phyloP scores from a whole-genome alignment of 2,797 vertebrate genomes.

The Calcarius lapponicus region DNA sequence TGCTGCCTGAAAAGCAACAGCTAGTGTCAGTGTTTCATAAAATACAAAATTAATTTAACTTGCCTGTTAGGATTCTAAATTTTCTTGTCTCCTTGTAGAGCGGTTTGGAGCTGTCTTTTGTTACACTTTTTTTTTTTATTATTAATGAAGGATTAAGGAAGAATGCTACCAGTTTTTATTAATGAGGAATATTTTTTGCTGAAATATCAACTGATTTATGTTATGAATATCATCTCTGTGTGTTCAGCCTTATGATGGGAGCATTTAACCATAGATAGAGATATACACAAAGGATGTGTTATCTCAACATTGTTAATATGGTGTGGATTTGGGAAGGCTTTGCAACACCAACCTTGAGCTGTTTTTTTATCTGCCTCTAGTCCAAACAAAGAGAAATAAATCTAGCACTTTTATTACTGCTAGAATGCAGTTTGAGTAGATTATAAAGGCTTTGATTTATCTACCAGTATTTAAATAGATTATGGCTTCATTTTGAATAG shows the following conservation, averaged over 20 bases:
- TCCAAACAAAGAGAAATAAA: not conserved
- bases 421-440: not conserved
- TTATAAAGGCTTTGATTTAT: slow-evolving; percentile 11
- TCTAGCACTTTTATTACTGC: not conserved
- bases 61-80: not conserved
- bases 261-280: not conserved
- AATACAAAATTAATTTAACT: not conserved
- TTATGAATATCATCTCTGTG: not conserved
- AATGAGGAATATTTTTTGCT: not conserved
- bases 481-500: not conserved
- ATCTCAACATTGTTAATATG: not conserved
- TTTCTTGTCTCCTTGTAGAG: not conserved
- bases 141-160: not conserved
- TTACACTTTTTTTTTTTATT: not conserved
- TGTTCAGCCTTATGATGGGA: not conserved
- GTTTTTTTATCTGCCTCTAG: not conserved
- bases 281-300: not conserved
- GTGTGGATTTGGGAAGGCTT: not conserved
- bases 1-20: slow-evolving; percentile 36
- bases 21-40: not conserved
- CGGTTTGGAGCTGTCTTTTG: not conserved
- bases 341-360: not conserved
- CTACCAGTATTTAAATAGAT: not conserved
- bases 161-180: not conserved
- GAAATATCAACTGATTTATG: not conserved